Evolutionary conservation across 2,113 vertebrate genomes (phyloP), one percentile per base, ranked within the genome.

Genomic region (Oostethus manadensis): DNA sequence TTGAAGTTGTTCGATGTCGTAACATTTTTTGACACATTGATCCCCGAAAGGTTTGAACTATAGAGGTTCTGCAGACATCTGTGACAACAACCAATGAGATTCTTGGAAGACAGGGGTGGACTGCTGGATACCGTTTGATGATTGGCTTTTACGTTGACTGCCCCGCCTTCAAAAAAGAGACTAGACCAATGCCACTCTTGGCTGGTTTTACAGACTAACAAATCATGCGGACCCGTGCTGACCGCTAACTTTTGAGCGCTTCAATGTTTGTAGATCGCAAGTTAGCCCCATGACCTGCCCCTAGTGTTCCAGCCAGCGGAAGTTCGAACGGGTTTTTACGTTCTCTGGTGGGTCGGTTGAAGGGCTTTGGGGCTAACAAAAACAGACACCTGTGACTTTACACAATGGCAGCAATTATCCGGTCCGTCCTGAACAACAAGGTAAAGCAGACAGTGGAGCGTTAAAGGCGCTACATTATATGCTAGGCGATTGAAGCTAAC

Each of bases 361-460:
- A 81, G 77, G 79, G 66, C 58, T 81, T 66, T 16, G 4, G 53
- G 44, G 60, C 46, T 54, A 51, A 29, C 7, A 18, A 62, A 35
- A 58, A 0, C n/a, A 60, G 0, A 22, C 47, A 62, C 7, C 2
- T 1, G n/a, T n/a, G 13, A 23, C 11, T 6, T 15, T 23, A 13
- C 56, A 75, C 54, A 56, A 87, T 88, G 87, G 79, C 84, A 40
- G 74, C 79, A 33, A 40, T 87, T 40, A 56, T 87, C 22, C 78
- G 85, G 0, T 53, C 76, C 0, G 4, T 81, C 17, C 18, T 71
- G 33, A 78, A n/a, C 10, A 81, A 62, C 33, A 86, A 78, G 87
- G 85, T 84, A 66, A 60, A 56, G 17, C 10, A 21, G 18, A 43
- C 3, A 22, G 18, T 2, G 8, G 0, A 6, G 6, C 35, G n/a